Conservation (phyloP, 2,113 vertebrate genomes). For the Penelope pileata region DNA sequence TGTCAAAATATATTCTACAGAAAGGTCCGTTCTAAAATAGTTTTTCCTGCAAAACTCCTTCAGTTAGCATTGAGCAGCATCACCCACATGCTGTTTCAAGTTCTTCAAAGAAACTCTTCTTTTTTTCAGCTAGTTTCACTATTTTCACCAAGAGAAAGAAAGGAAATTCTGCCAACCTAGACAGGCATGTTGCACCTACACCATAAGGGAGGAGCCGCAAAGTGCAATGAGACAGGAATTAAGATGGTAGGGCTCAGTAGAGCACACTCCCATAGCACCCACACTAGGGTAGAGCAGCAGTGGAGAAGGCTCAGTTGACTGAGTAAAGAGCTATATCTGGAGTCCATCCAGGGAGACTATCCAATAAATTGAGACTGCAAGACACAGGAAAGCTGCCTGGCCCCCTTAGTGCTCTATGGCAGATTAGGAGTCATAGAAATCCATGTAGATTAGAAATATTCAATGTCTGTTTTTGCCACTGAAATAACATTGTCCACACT, state of each 20-base stretch:
- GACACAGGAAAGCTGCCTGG: neutral
- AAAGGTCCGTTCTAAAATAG: neutral
- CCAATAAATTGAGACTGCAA: neutral
- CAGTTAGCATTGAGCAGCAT: neutral
- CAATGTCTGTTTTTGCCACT: neutral
- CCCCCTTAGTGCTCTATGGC: neutral
- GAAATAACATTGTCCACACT: neutral
- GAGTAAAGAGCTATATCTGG: neutral
- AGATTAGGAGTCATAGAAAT: neutral
- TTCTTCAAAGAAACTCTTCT: neutral
- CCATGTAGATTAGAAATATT: rapidly evolving
- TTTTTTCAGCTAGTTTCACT: neutral
- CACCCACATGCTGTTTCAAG: neutral
- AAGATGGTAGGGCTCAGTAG: rapidly evolving
- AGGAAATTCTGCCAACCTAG: neutral
- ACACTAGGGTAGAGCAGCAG: rapidly evolving
- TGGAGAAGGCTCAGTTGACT: neutral
- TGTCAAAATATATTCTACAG: neutral
- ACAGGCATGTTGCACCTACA: neutral
- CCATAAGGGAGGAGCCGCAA: neutral
- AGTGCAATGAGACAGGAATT: rapidly evolving
- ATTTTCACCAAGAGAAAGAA: neutral
- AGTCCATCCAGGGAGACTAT: neutral
- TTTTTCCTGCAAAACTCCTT: neutral
- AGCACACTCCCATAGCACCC: neutral